These are phyloP conservation scores for Eilema depressum DNA, from an alignment of 2,888 invertebrate species.

Conservation along the genomic window DNA sequence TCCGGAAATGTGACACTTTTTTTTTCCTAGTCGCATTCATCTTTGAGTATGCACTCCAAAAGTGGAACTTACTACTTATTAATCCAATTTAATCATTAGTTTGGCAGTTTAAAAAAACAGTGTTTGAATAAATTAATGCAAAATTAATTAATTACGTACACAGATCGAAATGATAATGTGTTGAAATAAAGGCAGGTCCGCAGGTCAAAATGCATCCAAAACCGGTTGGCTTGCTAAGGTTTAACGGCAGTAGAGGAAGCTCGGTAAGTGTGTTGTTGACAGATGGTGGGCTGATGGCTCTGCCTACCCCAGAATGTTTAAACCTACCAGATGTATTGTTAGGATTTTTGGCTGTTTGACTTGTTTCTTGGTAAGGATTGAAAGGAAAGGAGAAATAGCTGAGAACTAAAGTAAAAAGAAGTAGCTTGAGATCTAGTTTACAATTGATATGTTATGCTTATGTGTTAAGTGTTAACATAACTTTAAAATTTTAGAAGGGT, in stretches of 20 bases:
- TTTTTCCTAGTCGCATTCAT: too few relatives aligned
- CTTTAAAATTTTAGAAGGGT: too few relatives aligned
- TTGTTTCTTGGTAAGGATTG: too few relatives aligned
- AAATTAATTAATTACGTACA: conserved; percentile 1
- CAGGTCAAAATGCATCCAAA: neutral
- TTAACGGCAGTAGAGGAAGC: neutral
- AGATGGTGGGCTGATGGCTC: neutral
- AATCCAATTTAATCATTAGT: neutral
- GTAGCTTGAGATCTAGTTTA: too few relatives aligned
- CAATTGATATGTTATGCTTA: too few relatives aligned
- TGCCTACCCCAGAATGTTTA: neutral
- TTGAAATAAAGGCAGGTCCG: neutral
- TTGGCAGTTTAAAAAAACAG: neutral
- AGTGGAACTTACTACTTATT: neutral
- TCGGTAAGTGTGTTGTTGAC: neutral
- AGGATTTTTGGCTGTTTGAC: too few relatives aligned
- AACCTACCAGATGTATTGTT: too few relatives aligned
- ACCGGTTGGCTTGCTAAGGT: neutral
- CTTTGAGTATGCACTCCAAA: too few relatives aligned
- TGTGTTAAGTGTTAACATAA: too few relatives aligned
- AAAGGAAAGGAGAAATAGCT: too few relatives aligned
- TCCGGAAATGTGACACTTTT: too few relatives aligned
- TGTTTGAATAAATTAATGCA: neutral
- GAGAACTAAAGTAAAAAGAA: too few relatives aligned
- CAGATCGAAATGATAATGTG: neutral